A percentile compares a stretch with the other conserved stretches of the same genome.
These are phyloP conservation scores for Lymantria dispar DNA, from an alignment of 2,888 invertebrate species.

Conservation along the genomic window DNA sequence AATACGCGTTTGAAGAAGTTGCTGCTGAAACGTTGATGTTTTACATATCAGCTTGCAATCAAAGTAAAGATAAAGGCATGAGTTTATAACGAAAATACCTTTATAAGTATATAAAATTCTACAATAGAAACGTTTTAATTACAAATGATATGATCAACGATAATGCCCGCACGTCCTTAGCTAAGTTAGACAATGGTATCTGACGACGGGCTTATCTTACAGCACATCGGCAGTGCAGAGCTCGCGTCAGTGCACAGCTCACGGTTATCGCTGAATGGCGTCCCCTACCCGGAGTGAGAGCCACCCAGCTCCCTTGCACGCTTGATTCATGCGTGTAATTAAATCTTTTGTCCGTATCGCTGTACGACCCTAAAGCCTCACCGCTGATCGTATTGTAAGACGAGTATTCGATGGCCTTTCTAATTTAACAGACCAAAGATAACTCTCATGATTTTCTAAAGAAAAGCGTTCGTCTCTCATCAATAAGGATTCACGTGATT, in stretches of 20 bases:
- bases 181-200: constrained; percentile 54
- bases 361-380: constrained; percentile 52
- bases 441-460: constrained; percentile 37
- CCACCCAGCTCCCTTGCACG: constrained; percentile 47
- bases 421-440: constrained; percentile 57
- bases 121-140: constrained; percentile 42
- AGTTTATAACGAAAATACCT: too few relatives aligned
- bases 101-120: neutral
- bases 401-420: constrained; percentile 56
- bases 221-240: constrained; percentile 48
- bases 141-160: constrained; percentile 55
- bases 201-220: constrained; percentile 49
- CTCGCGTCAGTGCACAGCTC: constrained; percentile 64
- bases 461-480: constrained; percentile 51
- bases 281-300: constrained; percentile 36
- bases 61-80: too few relatives aligned
- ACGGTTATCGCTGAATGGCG: constrained; percentile 52
- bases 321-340: constrained; percentile 82
- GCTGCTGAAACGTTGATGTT: too few relatives aligned
- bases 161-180: constrained; percentile 62
- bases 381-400: constrained; percentile 60
- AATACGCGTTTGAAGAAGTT: too few relatives aligned
- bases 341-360: constrained; percentile 76
- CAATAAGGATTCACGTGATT: constrained; percentile 58
- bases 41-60: too few relatives aligned